Conservation (phyloP, 2,888 invertebrate species). For the Drosophila macrospina region DNA sequence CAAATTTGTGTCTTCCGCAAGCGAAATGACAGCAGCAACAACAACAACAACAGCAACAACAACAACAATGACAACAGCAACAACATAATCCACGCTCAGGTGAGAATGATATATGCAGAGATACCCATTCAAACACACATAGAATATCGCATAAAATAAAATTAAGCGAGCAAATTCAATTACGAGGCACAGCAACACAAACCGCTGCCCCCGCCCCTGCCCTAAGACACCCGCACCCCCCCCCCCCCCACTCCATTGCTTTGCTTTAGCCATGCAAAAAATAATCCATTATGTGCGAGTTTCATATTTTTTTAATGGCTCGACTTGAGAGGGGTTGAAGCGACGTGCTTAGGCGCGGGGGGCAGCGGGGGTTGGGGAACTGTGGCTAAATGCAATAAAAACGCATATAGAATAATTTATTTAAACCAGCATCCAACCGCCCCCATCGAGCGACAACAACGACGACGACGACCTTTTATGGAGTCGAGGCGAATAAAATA, state of each 20-base stretch:
- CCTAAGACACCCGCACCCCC: background rate
- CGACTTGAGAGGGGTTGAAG: background rate
- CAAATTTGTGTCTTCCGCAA: constrained; percentile 75
- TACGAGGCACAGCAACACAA: constrained; percentile 50
- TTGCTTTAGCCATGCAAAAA: constrained; percentile 35
- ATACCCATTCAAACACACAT: background rate
- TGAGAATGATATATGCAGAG: constrained; percentile 52
- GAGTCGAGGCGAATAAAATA: constrained; percentile 39
- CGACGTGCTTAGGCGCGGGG: too few species aligned
- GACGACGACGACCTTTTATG: constrained; percentile 77
- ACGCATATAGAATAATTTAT: constrained; percentile 79
- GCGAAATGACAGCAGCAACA: constrained; percentile 27
- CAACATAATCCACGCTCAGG: constrained; percentile 50
- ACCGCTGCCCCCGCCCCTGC: background rate
- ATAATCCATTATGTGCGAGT: constrained; percentile 38
- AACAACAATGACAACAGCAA: too few species aligned
- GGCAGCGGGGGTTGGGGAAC: background rate
- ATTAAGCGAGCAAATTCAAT: constrained; percentile 65
- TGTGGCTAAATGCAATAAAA: constrained; percentile 58
- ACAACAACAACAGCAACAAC: constrained; percentile 11
- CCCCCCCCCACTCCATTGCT: background rate
- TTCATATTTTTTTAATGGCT: constrained; percentile 38
- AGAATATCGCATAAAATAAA: constrained; percentile 33
- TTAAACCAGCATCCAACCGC: constrained; percentile 73
- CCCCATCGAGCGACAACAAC: constrained; percentile 60